Evolutionary conservation across 2,888 invertebrate genomes (phyloP), one percentile per base, ranked within the genome.

Genomic region (Nebria brevicollis): DNA sequence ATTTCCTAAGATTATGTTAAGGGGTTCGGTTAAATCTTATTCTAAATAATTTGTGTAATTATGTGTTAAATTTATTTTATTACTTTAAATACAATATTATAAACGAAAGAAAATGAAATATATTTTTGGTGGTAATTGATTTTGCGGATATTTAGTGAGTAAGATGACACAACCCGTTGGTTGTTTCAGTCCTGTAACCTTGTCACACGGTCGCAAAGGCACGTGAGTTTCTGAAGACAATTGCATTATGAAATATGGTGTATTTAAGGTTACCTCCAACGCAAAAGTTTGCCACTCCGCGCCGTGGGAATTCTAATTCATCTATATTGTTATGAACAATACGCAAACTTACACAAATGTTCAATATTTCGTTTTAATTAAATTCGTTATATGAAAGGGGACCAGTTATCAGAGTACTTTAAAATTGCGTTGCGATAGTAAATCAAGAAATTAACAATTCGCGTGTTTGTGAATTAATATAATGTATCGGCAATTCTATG

Each of bases 231-330:
- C 54, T 74, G 75, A 75, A 79, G 75, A 79, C 79, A 79, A 79
- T 79, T 79, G 79, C 73, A 75, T 79, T 79, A 79, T 74, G 79
- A 79, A 79, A 79, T 68, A 73, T 13, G 10, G 68, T 13, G 77
- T 75, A 79, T 79, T 15, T 79, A 79, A 79, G 79, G 79, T 79
- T 79, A 79, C 43, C 74, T 79, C 75, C 66, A 43, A 73, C 68
- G 65, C 65, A 79, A 73, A 54, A 54, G 4, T 34, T 34, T 34
- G 34, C 34, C 34, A 34, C 54, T 11, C 54, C 13, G 54, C 54
- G 54, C 68, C 79, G 79, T 79, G 79, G 73, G 79, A 79, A 79
- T 74, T 79, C 75, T 79, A 74, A 79, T 79, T 79, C 43, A 11
- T 54, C 13, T 13, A 54, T 54, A 7, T 54, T 13, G 8, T 11